Conservation (phyloP, 2,113 vertebrate genomes). For the Myodes glareolus region DNA sequence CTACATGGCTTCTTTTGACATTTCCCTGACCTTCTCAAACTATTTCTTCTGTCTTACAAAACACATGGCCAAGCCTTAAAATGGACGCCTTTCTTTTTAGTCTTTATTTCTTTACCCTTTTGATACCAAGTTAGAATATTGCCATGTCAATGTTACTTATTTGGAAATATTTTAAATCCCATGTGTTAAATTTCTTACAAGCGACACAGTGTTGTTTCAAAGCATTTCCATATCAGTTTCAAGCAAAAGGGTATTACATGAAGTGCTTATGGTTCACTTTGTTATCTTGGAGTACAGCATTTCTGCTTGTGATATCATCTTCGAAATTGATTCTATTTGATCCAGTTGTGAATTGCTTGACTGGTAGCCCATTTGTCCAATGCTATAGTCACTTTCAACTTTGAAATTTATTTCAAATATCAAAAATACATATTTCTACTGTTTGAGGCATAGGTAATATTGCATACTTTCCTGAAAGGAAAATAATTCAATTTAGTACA, state of each 20-base stretch:
- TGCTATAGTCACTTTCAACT: conserved; percentile 43
- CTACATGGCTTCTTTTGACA: neutral
- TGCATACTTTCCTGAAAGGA: conserved; percentile 25
- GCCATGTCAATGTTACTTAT: neutral
- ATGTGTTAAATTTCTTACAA: conserved; percentile 53
- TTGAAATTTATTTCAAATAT: conserved; percentile 69
- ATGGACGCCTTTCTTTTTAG: neutral
- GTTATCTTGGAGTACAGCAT: conserved; percentile 42
- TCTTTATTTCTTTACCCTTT: neutral
- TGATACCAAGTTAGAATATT: neutral
- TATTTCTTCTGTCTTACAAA: neutral
- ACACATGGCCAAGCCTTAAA: neutral
- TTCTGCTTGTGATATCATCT: conserved; percentile 37
- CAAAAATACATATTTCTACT: conserved; percentile 64
- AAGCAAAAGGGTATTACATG: neutral
- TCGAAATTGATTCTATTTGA: conserved; percentile 64
- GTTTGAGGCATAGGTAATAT: conserved; percentile 61
- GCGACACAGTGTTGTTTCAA: conserved; percentile 36
- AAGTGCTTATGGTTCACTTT: conserved; percentile 45
- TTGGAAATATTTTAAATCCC: conserved; percentile 52
- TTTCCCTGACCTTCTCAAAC: neutral
- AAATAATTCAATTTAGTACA: neutral
- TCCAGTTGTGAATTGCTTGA: conserved; percentile 56
- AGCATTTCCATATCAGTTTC: neutral
- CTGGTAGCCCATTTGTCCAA: conserved; percentile 64